These are phyloP conservation scores for Tadarida brasiliensis DNA, from an alignment of 2,797 vertebrate genomes.

Conservation along the genomic window DNA sequence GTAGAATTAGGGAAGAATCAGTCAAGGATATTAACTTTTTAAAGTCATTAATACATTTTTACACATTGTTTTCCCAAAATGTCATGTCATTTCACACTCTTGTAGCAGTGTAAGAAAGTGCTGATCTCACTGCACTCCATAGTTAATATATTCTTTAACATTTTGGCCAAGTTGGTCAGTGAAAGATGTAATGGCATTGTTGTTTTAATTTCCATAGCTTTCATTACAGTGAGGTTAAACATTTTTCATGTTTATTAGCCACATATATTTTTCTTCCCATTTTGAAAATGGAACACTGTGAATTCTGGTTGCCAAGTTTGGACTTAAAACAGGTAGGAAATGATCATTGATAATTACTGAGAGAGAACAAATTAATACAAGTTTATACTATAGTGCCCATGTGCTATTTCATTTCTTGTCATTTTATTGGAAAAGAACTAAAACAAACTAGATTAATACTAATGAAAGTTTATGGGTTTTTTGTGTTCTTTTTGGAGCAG, in stretches of 20 bases:
- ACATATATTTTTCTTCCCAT: background rate
- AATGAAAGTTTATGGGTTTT: background rate
- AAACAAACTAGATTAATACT: constrained; percentile 4
- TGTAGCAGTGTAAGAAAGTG: background rate
- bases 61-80: constrained; percentile 43
- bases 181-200: background rate
- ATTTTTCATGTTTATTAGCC: background rate
- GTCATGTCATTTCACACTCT: background rate
- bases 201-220: background rate
- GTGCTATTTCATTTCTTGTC: background rate
- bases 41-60: constrained; percentile 22
- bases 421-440: background rate
- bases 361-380: background rate
- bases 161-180: background rate
- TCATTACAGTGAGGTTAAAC: background rate
- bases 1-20: background rate
- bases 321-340: background rate
- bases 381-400: background rate
- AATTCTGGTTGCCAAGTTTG: background rate
- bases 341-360: background rate
- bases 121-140: background rate
- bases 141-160: background rate
- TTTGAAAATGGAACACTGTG: background rate
- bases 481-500: background rate
- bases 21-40: background rate